These are phyloP conservation scores for Agrotis ipsilon DNA, from an alignment of 2,888 invertebrate species.

Conservation along the genomic window DNA sequence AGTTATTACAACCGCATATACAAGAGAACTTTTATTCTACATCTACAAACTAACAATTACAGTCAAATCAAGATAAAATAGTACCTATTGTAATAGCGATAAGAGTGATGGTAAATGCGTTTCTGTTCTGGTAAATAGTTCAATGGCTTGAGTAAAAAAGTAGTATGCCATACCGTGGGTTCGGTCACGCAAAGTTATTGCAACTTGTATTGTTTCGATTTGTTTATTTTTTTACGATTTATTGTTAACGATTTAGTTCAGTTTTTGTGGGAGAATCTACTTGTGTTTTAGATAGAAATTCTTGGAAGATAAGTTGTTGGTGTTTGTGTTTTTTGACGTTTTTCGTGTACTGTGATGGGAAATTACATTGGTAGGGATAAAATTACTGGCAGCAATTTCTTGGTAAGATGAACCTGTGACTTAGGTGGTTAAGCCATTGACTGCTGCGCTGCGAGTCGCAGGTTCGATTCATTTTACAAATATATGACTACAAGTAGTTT, in stretches of 20 bases:
- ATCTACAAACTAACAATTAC: constrained; percentile 14
- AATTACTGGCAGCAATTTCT: no score
- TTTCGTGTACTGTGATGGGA: not conserved
- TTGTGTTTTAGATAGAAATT: constrained; percentile 43
- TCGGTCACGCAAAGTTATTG: constrained; percentile 67
- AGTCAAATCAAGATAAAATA: constrained; percentile 31
- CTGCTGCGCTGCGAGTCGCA: no score
- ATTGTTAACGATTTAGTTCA: constrained; percentile 43
- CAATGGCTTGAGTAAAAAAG: constrained; percentile 75
- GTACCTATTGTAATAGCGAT: not conserved
- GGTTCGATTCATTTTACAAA: no score
- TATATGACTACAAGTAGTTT: no score
- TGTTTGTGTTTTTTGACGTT: not conserved
- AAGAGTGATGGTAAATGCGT: constrained; percentile 35
- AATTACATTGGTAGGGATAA: no score
- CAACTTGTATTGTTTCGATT: constrained; percentile 65
- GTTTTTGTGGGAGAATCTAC: constrained; percentile 34
- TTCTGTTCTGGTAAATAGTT: constrained; percentile 57
- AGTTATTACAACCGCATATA: constrained; percentile 4
- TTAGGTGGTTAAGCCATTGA: no score
- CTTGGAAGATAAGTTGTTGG: constrained; percentile 28
- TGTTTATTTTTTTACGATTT: constrained; percentile 50
- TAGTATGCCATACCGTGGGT: constrained; percentile 70
- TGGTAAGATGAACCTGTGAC: no score
- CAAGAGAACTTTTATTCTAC: constrained; percentile 23